A percentile compares a stretch with the other conserved stretches of the same genome.
Conservation (phyloP, 2,797 vertebrate genomes). For the Sciaenops ocellatus region DNA sequence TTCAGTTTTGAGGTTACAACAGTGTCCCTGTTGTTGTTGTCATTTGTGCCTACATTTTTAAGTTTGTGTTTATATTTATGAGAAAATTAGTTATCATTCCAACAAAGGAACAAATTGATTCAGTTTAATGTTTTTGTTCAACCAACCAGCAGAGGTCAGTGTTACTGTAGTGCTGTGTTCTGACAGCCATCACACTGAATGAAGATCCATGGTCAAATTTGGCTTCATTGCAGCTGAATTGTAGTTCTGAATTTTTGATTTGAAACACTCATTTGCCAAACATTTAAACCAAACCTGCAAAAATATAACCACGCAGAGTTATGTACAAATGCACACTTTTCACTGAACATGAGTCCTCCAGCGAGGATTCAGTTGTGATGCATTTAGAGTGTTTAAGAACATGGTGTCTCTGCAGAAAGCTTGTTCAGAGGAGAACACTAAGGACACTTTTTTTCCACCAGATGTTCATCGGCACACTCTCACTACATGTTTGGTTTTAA, state of each 20-base stretch:
- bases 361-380: background rate
- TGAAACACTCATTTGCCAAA: background rate
- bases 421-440: slow-evolving; percentile 20
- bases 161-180: background rate
- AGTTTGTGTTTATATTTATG: background rate
- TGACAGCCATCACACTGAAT: background rate
- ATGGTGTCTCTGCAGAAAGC: slow-evolving; percentile 1
- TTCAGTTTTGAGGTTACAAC: background rate
- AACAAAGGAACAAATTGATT: background rate
- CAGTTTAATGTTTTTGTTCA: slow-evolving; percentile 1
- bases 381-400: background rate
- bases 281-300: background rate
- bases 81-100: background rate
- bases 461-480: slow-evolving; percentile 31
- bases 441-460: slow-evolving; percentile 14
- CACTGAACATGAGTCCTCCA: background rate
- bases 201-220: background rate
- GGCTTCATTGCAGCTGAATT: background rate
- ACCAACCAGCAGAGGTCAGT: slow-evolving; percentile 66
- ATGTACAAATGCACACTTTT: background rate
- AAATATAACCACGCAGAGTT: background rate
- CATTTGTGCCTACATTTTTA: background rate
- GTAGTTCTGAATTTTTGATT: background rate
- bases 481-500: slow-evolving; percentile 29
- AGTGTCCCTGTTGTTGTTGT: background rate